A percentile compares a stretch with the other conserved stretches of the same genome.
Evolutionary conservation across 2,888 invertebrate species (phyloP).

Genomic region (Myopa testacea): DNA sequence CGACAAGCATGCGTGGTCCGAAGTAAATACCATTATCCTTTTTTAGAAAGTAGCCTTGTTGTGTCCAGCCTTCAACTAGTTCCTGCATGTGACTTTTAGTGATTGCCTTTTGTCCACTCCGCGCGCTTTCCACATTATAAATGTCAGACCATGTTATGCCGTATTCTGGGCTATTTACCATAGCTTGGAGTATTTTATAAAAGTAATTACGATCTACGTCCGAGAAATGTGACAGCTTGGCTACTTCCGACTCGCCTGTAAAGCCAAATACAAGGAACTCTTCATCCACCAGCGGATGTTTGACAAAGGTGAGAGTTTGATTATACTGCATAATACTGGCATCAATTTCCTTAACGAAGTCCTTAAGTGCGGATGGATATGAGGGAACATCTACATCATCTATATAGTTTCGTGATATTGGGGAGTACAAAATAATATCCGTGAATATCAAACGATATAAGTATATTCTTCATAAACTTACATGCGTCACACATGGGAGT

Average conservation of each 20-base stretch:
- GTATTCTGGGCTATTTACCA: constrained; percentile 50
- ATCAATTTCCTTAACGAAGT: constrained; percentile 51
- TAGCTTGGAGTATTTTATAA: constrained; percentile 49
- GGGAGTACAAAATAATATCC: not conserved
- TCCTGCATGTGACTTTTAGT: constrained; percentile 54
- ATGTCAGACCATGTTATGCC: constrained; percentile 52
- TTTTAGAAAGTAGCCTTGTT: constrained; percentile 54
- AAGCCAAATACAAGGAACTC: constrained; percentile 54
- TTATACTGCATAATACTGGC: constrained; percentile 48
- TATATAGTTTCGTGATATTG: constrained; percentile 33
- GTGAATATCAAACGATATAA: not conserved
- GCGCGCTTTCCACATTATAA: constrained; percentile 48
- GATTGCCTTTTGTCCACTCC: constrained; percentile 49
- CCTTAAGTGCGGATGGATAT: constrained; percentile 41
- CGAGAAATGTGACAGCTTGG: constrained; percentile 49
- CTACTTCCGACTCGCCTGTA: constrained; percentile 49
- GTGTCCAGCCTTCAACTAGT: constrained; percentile 52
- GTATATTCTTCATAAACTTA: constrained; percentile 40
- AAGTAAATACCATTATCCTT: constrained; percentile 52
- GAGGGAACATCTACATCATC: constrained; percentile 47
- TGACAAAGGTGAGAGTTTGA: constrained; percentile 53
- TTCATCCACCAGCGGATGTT: constrained; percentile 51
- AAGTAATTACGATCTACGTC: constrained; percentile 55
- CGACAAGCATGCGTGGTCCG: constrained; percentile 55
- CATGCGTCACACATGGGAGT: constrained; percentile 49